These are phyloP conservation scores for Cardiocondyla obscurior DNA, from an alignment of 1,140 invertebrate genomes.

Conservation along the genomic window DNA sequence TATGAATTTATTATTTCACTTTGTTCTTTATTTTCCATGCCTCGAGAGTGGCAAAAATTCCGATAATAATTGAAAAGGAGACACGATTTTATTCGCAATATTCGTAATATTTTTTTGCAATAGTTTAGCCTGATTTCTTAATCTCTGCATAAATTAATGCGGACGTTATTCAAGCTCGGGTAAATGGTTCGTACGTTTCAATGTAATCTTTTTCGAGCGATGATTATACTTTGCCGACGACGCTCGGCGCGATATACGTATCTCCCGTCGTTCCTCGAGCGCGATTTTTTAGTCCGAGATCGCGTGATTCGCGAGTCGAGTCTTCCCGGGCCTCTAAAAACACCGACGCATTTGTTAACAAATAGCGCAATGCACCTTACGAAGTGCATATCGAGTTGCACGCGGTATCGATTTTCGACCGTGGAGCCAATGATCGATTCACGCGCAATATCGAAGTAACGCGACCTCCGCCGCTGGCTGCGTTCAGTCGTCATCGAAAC, in stretches of 20 bases:
- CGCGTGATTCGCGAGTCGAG: neutral
- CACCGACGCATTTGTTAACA: too few relatives aligned
- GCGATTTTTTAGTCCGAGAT: neutral
- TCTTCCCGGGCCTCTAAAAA: too few relatives aligned
- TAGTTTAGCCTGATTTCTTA: neutral
- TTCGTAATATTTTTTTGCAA: too few relatives aligned
- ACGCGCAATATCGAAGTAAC: neutral
- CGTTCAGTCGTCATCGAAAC: neutral
- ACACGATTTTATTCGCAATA: neutral
- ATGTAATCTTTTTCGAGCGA: neutral
- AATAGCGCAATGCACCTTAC: too few relatives aligned
- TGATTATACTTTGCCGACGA: neutral
- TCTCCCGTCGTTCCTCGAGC: neutral
- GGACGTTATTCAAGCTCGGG: too few relatives aligned
- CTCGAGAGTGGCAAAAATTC: neutral
- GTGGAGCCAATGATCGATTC: too few relatives aligned
- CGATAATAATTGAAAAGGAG: neutral
- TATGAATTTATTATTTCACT: neutral
- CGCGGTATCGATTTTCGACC: neutral
- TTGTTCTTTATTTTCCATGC: neutral
- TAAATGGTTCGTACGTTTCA: neutral
- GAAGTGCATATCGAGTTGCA: neutral
- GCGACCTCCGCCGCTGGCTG: neutral
- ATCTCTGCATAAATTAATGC: too few relatives aligned
- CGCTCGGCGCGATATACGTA: neutral